These are phyloP conservation scores for Luscinia megarhynchos DNA, from an alignment of 2,797 vertebrate species.

Conservation along the genomic window DNA sequence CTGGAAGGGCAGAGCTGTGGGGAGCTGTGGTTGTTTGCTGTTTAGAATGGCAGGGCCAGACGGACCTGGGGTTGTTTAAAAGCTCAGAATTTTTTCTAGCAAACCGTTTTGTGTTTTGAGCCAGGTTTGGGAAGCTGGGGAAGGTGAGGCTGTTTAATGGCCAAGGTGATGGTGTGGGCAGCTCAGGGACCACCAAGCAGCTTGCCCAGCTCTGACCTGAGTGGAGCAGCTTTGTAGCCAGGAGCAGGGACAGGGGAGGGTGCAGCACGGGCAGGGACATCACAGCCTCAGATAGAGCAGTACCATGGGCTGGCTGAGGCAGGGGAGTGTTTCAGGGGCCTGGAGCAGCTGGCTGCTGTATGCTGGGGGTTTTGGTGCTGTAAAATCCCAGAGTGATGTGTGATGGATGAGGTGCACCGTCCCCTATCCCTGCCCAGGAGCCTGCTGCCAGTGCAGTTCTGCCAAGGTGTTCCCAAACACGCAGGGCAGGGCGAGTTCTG, in stretches of 20 bases:
- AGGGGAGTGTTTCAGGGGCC: fast-evolving
- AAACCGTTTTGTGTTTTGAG: slow-evolving; percentile 27
- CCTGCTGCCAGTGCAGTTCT: fast-evolving
- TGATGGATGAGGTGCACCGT: fast-evolving
- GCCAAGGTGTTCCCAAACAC: fast-evolving
- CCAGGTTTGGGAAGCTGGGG: neutral
- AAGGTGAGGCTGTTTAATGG: neutral
- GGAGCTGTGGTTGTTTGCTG: neutral
- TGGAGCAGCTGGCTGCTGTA: fast-evolving
- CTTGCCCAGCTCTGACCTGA: fast-evolving
- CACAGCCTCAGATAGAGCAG: neutral
- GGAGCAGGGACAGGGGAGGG: neutral
- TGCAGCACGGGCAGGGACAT: fast-evolving
- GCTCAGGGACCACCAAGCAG: fast-evolving
- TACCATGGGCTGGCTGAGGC: fast-evolving
- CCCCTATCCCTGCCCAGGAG: neutral
- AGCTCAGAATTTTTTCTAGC: slow-evolving; percentile 42
- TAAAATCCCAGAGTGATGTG: fast-evolving
- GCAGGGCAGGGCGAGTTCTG: fast-evolving
- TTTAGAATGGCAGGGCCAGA: slow-evolving; percentile 43
- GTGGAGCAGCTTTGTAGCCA: neutral
- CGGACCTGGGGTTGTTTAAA: slow-evolving; percentile 44
- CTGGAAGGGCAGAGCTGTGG: neutral
- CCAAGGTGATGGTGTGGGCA: neutral
- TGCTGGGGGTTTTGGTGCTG: neutral